Base-by-base conservation (phyloP, 2,797 vertebrate genomes). In the Microhierax caerulescens region DNA sequence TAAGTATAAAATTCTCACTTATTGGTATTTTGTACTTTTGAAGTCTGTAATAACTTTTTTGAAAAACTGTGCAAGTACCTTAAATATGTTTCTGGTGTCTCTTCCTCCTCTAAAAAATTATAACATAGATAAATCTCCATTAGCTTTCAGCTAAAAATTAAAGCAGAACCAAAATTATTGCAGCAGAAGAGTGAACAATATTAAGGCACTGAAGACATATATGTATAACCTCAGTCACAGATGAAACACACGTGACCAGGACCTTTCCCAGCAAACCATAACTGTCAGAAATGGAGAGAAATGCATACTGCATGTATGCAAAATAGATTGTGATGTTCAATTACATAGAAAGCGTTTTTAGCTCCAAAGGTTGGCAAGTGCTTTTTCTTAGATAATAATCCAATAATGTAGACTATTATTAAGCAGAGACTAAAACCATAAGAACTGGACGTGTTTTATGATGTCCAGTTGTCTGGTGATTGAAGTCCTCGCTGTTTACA, bases 1-100 rank as follows among this genome's bases (percentile, higher is more conserved):
- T 17, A 74, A 63, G 3, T 47, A 12, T 54, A 54, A 51, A 28
- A 0, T 2, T 2, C 4, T 3, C 8, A 13, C 5, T 43, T 50
- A 11, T 4, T 34, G 5, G 4, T 4, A 32, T 72, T 67, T 60
- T 48, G 3, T 64, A 37, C 7, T 81, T 63, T 41, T 25, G 3
- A 3, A 8, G 54, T 61, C 7, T 32, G 5, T 57, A 59, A n/a
- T 20, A 54, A n/a, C 2, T n/a, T 48, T 48, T 4, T 47, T 63
- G 27, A 65, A 69, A 69, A 85, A 65, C 11, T 13, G 22, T 48
- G 11, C 9, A 43, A 32, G 7, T 28, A 41, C 47, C 34, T 83
- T 45, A 28, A 56, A 57, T 25, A 61, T 21, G 2, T 5, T 57
- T 45, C n/a, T 60, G 4, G 6, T 64, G 4, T 54, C 6, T 76